These are phyloP conservation scores for Orbicella faveolata DNA, from an alignment of 64 coral and sea anemone genomes.

Conservation along the genomic window DNA sequence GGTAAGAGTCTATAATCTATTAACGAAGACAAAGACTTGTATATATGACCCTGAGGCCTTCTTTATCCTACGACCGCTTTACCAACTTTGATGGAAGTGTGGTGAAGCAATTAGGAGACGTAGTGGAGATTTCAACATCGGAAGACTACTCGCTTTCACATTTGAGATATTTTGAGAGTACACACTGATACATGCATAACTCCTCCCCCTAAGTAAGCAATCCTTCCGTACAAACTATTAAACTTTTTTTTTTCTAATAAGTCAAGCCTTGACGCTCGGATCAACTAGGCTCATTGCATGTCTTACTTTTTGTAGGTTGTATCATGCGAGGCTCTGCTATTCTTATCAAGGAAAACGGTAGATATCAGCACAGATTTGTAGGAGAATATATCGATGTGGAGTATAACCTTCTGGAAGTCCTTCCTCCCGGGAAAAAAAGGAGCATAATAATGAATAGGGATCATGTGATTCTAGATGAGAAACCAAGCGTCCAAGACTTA, in stretches of 20 bases:
- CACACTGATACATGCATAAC: too few relatives aligned
- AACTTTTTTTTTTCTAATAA: background rate
- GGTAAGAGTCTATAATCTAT: background rate
- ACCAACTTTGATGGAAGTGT: too few relatives aligned
- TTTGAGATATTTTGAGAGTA: too few relatives aligned
- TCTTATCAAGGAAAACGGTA: background rate
- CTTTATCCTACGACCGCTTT: too few relatives aligned
- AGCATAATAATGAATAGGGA: background rate
- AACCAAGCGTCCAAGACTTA: background rate
- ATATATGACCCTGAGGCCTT: too few relatives aligned
- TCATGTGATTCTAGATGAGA: background rate
- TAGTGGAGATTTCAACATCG: too few relatives aligned
- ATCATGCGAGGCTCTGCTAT: background rate
- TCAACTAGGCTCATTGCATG: background rate
- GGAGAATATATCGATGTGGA: background rate
- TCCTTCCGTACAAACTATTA: background rate
- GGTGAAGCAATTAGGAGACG: too few relatives aligned
- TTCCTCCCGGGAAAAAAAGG: background rate
- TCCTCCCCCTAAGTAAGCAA: background rate
- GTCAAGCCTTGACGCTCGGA: background rate
- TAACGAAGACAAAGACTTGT: too few relatives aligned
- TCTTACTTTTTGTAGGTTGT: background rate
- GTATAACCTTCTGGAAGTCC: background rate
- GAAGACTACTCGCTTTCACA: too few relatives aligned
- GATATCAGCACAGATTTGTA: background rate